These are phyloP conservation scores for Drusus annulatus DNA, from an alignment of 1,140 invertebrate species.

Conservation along the genomic window DNA sequence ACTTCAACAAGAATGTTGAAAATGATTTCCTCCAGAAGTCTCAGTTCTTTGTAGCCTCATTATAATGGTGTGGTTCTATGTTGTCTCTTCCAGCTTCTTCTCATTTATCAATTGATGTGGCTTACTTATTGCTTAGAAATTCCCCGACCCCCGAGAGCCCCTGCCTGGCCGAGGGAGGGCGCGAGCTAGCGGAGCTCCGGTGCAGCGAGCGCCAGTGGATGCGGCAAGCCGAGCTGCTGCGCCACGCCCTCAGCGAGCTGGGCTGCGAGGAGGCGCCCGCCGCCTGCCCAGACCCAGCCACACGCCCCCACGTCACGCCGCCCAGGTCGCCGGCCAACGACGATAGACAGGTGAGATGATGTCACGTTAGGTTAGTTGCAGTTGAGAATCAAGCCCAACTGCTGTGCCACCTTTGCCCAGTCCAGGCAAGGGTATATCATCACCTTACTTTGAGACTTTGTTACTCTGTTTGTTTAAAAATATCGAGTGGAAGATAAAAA, in stretches of 20 bases:
- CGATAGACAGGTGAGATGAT: constrained; percentile 49
- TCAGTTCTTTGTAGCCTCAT: no score
- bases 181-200: constrained; percentile 72
- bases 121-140: constrained; percentile 62
- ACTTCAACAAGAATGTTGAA: no score
- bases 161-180: constrained; percentile 63
- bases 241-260: constrained; percentile 85
- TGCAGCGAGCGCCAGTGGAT: constrained; percentile 87
- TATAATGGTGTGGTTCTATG: no score
- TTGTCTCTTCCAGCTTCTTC: no score
- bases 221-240: constrained; percentile 85
- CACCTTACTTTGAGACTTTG: no score
- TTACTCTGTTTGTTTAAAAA: no score
- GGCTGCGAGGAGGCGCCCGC: constrained; percentile 89
- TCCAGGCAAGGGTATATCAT: no score
- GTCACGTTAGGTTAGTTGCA: constrained; percentile 1
- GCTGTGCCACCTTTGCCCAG: no score
- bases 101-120: no score
- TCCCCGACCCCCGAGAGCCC: constrained; percentile 66
- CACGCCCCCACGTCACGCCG: constrained; percentile 65
- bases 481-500: no score
- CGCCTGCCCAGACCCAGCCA: constrained; percentile 80
- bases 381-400: no score
- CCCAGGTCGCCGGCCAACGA: constrained; percentile 60
- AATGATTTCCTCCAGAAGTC: no score